Evolutionary conservation across 2,888 invertebrate genomes (phyloP).

Genomic region (Orthonychiurus folsomi): DNA sequence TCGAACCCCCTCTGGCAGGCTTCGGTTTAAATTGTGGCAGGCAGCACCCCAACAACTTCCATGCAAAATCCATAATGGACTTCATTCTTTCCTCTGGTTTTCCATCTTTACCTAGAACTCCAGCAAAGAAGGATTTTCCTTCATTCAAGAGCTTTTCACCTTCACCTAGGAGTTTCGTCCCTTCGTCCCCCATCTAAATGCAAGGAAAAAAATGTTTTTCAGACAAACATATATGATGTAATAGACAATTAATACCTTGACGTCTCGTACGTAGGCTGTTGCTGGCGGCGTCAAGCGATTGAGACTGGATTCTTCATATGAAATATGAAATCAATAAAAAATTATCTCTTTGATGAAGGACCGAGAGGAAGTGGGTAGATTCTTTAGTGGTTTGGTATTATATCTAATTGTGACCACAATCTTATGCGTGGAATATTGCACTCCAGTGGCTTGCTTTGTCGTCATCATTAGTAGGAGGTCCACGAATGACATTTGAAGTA

Average conservation of each 20-base stretch:
- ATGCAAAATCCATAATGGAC: background rate
- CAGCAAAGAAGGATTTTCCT: too few relatives aligned
- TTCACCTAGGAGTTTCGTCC: background rate
- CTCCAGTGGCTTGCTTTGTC: too few relatives aligned
- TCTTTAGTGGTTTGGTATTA: too few relatives aligned
- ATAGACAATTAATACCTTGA: background rate
- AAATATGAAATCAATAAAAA: too few relatives aligned
- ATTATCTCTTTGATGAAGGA: conserved; percentile 1
- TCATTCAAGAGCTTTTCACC: too few relatives aligned
- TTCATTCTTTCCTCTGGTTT: background rate
- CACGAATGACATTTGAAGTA: too few relatives aligned
- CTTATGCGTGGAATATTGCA: too few relatives aligned
- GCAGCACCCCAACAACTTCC: background rate
- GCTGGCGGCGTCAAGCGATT: background rate
- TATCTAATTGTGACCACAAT: too few relatives aligned
- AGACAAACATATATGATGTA: too few relatives aligned
- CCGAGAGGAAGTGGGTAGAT: too few relatives aligned
- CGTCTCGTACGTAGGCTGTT: background rate
- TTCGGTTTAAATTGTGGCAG: background rate
- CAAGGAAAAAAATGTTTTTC: background rate
- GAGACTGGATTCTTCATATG: background rate
- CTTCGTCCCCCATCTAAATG: background rate
- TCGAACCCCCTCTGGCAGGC: background rate
- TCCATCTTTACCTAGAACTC: background rate
- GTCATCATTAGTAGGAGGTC: too few relatives aligned